Base-by-base conservation (phyloP, 2,888 invertebrate genomes). In the Rhorus exstirpatorius region DNA sequence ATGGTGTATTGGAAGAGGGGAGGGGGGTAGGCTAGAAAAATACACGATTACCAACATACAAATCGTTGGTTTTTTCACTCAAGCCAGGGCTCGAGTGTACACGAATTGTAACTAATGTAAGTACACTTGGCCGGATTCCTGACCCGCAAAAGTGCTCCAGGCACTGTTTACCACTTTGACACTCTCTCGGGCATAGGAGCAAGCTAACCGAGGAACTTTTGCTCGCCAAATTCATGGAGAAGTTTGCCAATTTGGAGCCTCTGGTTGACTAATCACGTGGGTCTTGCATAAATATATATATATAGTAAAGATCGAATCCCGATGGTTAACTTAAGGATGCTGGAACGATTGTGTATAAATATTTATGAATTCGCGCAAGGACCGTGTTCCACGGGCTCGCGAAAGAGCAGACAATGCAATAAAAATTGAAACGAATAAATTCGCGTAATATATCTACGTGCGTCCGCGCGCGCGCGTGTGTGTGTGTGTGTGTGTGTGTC, bases 121-220 rank as follows among this genome's bases (percentile, higher is more conserved):
- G n/a, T 79, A 63, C 74, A 81, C 79, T 84, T 78, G 82, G 71
- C 83, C 83, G 53, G 72, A 83, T 85, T 79, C 87, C 89, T 88
- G 89, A 89, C 88, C 87, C 79, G 79, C 71, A 85, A 70, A 87
- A 88, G 81, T 81, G 87, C 89, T 85, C 49, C 77, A 61, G 86
- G 86, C 86, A 87, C 84, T 87, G 87, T 89, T 87, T 89, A 87
- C 84, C 68, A 83, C 74, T 46, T 65, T 61, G 51, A 77, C 78
- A 81, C 71, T 60, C 74, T 75, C 51, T 51, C 10, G 12, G 21
- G 17, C 4, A n/a, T 7, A 26, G 35, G 0, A 14, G 19, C 38
- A 7, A 21, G 46, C 26, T 19, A 65, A 17, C 53, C n/a, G n/a
- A n/a, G n/a, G 51, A 68, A 24, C 61, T 41, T 46, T 71, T 68